Base-by-base conservation (phyloP, 2,797 vertebrate genomes). In the Clarias pachynema region DNA sequence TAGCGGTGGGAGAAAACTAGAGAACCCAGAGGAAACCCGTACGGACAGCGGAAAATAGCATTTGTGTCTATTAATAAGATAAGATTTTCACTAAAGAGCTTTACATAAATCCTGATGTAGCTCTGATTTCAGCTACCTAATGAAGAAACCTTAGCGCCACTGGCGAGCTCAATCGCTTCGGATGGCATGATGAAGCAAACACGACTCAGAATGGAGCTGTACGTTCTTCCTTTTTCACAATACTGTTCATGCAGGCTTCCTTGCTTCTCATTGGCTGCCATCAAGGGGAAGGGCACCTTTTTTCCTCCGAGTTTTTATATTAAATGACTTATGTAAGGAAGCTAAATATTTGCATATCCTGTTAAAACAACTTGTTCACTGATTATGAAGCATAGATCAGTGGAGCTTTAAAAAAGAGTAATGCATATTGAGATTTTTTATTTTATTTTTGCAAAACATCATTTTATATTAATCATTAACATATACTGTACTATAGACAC, bases 251-350 rank as follows among this genome's bases (percentile, higher is more conserved):
- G 49, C 65, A 66, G 29, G 72, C 82, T 84, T 37, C 60, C 82
- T 87, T 53, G 24, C 22, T 86, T 89, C 84, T 86, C 59, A 90
- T 91, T 93, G 89, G 90, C 88, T 87, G 87, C 26, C 72, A 75
- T 34, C 37, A 66, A 4, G 57, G 89, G 87, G 90, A 88, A 86
- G 88, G 79, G 59, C 62, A 79, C 73, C 75, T 90, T 83, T 92
- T 94, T 93, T 91, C 92, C 93, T 94, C 91, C 91, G 88, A 93
- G 92, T 94, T 94, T 95, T 93, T 88, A 65, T 90, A 90, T 89
- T 86, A 85, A 83, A 89, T 81, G 86, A 87, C 91, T 95, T 94
- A 91, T 93, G 90, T 91, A 95, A 95, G 92, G 89, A 92, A 85
- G 85, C 92, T 91, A 91, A 95, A 95, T 94, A 95, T 95, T 95